Evolutionary conservation across 2,113 vertebrate genomes (phyloP).

Genomic region (Centropus unirufus): DNA sequence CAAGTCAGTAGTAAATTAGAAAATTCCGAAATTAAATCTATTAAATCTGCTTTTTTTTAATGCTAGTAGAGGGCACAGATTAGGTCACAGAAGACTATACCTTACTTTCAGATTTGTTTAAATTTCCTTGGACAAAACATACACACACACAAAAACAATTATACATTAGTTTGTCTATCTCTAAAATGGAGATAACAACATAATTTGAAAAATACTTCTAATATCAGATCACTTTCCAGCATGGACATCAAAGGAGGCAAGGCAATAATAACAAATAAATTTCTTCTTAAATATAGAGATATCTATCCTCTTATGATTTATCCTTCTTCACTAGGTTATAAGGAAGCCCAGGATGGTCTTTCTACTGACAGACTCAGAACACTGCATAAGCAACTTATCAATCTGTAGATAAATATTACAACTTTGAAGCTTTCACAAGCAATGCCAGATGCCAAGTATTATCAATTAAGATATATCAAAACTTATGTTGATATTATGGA

Average conservation of each 20-base stretch:
- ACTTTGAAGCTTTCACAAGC: not conserved
- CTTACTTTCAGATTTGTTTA: not conserved
- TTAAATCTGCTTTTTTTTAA: not conserved
- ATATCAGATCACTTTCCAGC: not conserved
- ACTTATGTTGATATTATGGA: not conserved
- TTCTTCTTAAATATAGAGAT: not conserved
- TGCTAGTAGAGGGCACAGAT: not conserved
- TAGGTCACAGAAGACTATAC: not conserved
- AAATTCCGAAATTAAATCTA: not conserved
- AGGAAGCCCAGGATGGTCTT: not conserved
- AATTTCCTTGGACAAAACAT: not conserved
- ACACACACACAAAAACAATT: rapidly evolving
- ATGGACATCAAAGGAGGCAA: not conserved
- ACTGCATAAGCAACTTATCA: not conserved
- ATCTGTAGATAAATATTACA: not conserved
- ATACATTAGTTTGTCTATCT: not conserved
- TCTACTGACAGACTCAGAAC: not conserved
- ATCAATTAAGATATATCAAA: not conserved
- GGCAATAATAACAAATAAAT: not conserved
- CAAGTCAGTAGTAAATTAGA: not conserved
- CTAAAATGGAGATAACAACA: not conserved
- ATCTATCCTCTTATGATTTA: not conserved
- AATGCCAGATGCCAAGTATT: not conserved
- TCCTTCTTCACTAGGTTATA: not conserved
- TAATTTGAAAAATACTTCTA: not conserved